Evolutionary conservation across 1,140 invertebrate genomes (phyloP), one percentile per base, ranked within the genome.

Genomic region (Lerema accius): DNA sequence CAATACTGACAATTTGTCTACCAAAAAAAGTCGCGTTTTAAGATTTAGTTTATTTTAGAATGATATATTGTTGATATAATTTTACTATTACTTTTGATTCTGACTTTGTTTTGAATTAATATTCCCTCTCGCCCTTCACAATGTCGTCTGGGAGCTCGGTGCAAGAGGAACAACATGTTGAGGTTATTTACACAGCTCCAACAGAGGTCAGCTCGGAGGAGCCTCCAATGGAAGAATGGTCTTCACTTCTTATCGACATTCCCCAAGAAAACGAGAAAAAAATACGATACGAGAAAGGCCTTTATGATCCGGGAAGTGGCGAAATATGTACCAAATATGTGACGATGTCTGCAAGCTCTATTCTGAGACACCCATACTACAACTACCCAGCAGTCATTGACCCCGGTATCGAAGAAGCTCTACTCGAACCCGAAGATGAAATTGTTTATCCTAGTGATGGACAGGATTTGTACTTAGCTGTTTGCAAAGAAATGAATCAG

Each of bases 311-410:
- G 9, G 85, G 80, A 7, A 86, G 78, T 56, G 81, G 78, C 13
- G 81, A 88, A 61, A 67, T 88, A 67, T 89, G 85, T 48, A 61
- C 58, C 3, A 76, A 84, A 49, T 85, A 83, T 58, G 61, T 91
- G 9, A 9, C 83, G 1, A 67, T 91, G 62, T 92, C 92, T 0
- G 78, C 80, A 11, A 92, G 91, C 64, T 89, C 86, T 5, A 43
- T 92, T 3, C 61, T 86, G 1, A 72, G 71, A 42, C 90, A 92
- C 63, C 82, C 85, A n/a, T 86, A 91, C 37, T 92, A 84, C 65
- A 77, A 79, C 48, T 92, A 92, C 62, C 91, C 91, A 3, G 80
- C 82, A 4, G 71, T 92, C 3, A 37, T 51, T 56, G 91, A 92
- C 69, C 92, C 92, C n/a, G 91, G 91, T 6, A 89, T 92, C 13